These are phyloP conservation scores for Cheilosia pagana DNA, from an alignment of 2,888 invertebrate species.

Conservation along the genomic window DNA sequence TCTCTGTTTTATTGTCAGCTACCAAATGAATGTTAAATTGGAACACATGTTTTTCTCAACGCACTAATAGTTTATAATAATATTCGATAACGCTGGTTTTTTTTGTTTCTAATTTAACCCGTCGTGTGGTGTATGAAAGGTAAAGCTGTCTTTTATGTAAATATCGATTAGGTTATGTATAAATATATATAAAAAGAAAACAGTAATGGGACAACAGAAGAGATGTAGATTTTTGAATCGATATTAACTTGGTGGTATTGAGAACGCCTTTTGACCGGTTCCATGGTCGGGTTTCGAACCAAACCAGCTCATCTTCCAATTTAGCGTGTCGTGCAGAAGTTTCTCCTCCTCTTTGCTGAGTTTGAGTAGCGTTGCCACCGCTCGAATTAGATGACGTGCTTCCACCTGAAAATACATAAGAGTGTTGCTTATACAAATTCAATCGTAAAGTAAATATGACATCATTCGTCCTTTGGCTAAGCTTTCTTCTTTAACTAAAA, in stretches of 20 bases:
- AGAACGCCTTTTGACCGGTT: slow-evolving; percentile 85
- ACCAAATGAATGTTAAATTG: slow-evolving; percentile 55
- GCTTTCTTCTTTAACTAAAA: too few species aligned
- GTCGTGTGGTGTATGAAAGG: slow-evolving; percentile 56
- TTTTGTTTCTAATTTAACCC: slow-evolving; percentile 14
- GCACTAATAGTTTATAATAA: slow-evolving; percentile 23
- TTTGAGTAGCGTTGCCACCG: slow-evolving; percentile 92
- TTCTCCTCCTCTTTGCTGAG: slow-evolving; percentile 94
- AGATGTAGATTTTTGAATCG: slow-evolving; percentile 36
- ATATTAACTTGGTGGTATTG: slow-evolving; percentile 86
- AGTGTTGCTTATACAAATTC: neutral
- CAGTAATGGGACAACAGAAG: slow-evolving; percentile 37
- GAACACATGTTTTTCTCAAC: slow-evolving; percentile 62
- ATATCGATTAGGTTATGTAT: slow-evolving; percentile 43
- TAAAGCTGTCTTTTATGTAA: slow-evolving; percentile 67
- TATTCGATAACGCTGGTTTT: slow-evolving; percentile 48
- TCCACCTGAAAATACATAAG: slow-evolving; percentile 85
- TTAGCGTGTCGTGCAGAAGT: slow-evolving; percentile 86
- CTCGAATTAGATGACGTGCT: slow-evolving; percentile 94
- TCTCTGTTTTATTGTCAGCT: slow-evolving; percentile 63
- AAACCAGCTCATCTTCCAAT: slow-evolving; percentile 84
- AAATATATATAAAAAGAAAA: slow-evolving; percentile 21
- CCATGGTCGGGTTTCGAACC: slow-evolving; percentile 86
- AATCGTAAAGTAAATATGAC: too few species aligned
- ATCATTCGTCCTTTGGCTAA: too few species aligned